A percentile compares a stretch with the other conserved stretches of the same genome.
phyloP scores from a whole-genome alignment of 2,113 vertebrate genomes.

The Heloderma charlesbogerti region DNA sequence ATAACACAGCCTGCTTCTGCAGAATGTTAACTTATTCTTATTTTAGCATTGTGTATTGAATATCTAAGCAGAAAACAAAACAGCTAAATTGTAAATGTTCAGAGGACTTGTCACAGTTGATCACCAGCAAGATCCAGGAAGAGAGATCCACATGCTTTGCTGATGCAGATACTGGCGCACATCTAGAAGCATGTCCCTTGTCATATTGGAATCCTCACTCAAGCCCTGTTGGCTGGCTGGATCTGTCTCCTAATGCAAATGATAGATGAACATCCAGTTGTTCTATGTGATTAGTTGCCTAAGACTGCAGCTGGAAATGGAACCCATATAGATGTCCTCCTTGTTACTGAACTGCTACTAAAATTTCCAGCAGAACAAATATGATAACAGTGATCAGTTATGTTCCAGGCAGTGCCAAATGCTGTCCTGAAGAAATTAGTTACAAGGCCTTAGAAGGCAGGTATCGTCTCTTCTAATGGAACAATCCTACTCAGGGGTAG shows the following conservation, averaged over 20 bases:
- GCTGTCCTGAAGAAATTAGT: background rate
- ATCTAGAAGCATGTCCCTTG: too few relatives aligned
- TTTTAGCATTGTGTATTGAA: background rate
- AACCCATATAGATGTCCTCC: accelerated
- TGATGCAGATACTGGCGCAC: too few relatives aligned
- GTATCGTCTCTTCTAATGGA: background rate
- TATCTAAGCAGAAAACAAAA: slow-evolving; percentile 18
- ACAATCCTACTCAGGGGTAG: background rate
- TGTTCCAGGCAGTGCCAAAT: background rate
- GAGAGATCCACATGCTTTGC: too few relatives aligned
- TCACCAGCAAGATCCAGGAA: background rate
- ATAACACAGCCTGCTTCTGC: slow-evolving; percentile 32
- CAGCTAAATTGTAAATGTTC: slow-evolving; percentile 21
- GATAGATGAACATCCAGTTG: too few relatives aligned
- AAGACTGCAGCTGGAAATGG: background rate
- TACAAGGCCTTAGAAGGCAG: background rate
- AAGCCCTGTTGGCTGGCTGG: too few relatives aligned
- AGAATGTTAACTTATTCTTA: background rate
- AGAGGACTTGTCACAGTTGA: background rate
- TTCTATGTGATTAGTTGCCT: too few relatives aligned
- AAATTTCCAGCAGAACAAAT: background rate
- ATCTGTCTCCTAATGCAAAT: too few relatives aligned
- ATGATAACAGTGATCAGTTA: background rate
- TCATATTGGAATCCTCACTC: too few relatives aligned
- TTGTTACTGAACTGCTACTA: background rate